Evolutionary conservation across 2,888 invertebrate genomes (phyloP), one percentile per base, ranked within the genome.

Genomic region (Ditylenchus weischeri): DNA sequence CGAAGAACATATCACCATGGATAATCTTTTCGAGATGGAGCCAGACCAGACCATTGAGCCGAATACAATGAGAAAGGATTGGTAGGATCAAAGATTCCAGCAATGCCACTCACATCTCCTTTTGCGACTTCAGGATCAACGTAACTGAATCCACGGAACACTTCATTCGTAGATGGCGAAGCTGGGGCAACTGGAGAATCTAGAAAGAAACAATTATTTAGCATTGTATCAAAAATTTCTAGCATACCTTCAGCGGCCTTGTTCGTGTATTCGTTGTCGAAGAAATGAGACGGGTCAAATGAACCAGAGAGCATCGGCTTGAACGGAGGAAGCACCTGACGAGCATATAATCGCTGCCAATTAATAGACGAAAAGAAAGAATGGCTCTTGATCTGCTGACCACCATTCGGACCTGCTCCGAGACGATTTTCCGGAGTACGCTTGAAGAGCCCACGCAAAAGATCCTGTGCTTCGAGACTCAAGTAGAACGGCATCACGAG

Each of bases 111-210:
- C 36, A 43, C 47, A 48, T 61, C 66, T 35, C 68, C 68, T 50
- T 71, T 67, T 43, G 64, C 38, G 68, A 96, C 86, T 83, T 91
- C 90, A 0, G 95, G 94, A 0, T 96, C 95, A 68, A 98, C 90
- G 85, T 96, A 98, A 86, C 94, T 95, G 84, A 98, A 98, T 29
- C 94, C 93, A 85, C 92, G 88, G 85, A 98, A 98, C 71, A 98
- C 87, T 85, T 98, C 96, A 83, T 96, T 95, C 57, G 95, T 95
- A 82, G 92, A 93, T 61, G 96, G 96, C 81, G 95, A 95, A 36
- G 95, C 93, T 50, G 96, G 96, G 36, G 95, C 90, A 36, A 95
- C 96, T 0, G 96, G 96, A 0, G 96, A 96, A 86, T 98, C 96
- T 85, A 15, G n/a, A 49, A 35, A 50, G 50, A 10, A 5, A 43